Evolutionary conservation across 2,888 invertebrate genomes (phyloP), one percentile per base, ranked within the genome.

Genomic region (Phania funesta): DNA sequence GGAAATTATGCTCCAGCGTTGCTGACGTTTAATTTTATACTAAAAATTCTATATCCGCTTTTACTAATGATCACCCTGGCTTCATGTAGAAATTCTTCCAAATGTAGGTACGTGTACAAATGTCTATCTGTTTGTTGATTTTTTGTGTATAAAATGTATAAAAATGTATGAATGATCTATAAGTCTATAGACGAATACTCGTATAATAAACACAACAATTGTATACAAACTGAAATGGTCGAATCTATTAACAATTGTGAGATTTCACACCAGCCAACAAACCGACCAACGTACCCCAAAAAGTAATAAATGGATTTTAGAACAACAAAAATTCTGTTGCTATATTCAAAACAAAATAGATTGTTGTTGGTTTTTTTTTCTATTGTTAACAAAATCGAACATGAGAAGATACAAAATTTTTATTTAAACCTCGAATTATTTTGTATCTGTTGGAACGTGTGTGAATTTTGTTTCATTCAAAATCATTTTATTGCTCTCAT

Each of bases 11-110:
- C 76, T 82, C 82, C 70, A 82, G 70, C 82, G 18, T 74, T 74
- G 82, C 78, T 78, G 82, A 68, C 74, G 78, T 82, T 78, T 54
- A 82, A 68, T 70, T 70, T 52, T 58, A 74, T 74, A 82, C 82
- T 82, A 74, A 78, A 82, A 74, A 52, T 70, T 65, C 58, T 65
- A 78, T 64, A 77, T 78, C 68, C 74, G 62, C 64, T 78, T 74
- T 41, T 74, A 60, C 44, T 70, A 64, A 73, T 65, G 58, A 70
- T 74, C 78, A 71, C 74, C 78, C 70, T 35, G 35, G 65, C 60
- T 67, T 26, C 52, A 60, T 2, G 35, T 18, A 41, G 5, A 75
- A 35, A 65, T 64, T 67, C 58, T 4, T 62, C 16, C n/a, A 18
- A 35, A 48, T 48, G 44, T 62, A 44, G 24, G 38, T 6, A 58